Conservation (phyloP, 1,140 invertebrate genomes). For the Lanistes nyassanus region DNA sequence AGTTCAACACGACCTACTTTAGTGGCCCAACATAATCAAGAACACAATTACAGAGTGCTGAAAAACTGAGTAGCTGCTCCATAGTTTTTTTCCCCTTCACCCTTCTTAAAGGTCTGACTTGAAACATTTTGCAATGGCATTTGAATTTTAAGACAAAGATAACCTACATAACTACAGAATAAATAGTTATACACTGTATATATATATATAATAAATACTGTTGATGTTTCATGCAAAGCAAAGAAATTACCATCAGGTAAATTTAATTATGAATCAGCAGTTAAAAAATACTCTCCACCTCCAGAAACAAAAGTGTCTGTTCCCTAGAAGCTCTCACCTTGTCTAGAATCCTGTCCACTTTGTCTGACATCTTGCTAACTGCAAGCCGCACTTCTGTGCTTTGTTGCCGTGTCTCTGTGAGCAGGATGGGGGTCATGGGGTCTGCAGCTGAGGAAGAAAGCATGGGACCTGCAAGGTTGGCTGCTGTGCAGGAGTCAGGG, state of each 20-base stretch:
- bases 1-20: too few species aligned
- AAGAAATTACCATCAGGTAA: not conserved
- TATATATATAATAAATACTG: too few species aligned
- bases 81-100: too few species aligned
- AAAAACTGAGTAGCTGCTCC: too few species aligned
- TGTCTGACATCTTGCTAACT: slow-evolving; percentile 63
- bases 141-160: too few species aligned
- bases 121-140: too few species aligned
- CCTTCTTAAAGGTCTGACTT: too few species aligned
- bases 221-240: too few species aligned
- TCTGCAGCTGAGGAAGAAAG: slow-evolving; percentile 28
- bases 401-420: slow-evolving; percentile 65
- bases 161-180: too few species aligned
- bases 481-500: not conserved
- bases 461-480: slow-evolving; percentile 4
- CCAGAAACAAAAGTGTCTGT: not conserved
- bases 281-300: not conserved
- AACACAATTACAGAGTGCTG: too few species aligned
- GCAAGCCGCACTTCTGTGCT: slow-evolving; percentile 64
- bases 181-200: too few species aligned
- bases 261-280: not conserved
- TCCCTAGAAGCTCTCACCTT: slow-evolving; percentile 51
- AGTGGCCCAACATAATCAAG: too few species aligned
- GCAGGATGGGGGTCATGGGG: slow-evolving; percentile 45
- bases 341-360: slow-evolving; percentile 63